Percentiles rank a stretch among this genome's conserved stretches.
Conservation (phyloP, 35 echinoderm and acorn worm species). For the Acanthaster planci region DNA sequence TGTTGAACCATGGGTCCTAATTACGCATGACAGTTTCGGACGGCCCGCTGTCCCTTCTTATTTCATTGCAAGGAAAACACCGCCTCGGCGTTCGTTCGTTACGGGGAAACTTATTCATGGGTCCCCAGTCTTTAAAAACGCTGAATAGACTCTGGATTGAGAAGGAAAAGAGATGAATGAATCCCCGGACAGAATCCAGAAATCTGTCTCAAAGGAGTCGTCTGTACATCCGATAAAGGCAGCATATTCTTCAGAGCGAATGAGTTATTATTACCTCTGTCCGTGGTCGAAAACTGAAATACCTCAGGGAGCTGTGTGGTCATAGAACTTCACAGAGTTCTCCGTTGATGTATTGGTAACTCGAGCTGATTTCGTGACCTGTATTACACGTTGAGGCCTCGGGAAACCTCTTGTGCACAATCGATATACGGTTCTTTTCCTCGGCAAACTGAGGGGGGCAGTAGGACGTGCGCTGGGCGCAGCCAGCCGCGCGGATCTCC, state of each 20-base stretch:
- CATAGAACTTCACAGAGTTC: not conserved
- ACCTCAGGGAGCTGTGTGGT: not conserved
- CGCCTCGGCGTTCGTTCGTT: too few species aligned
- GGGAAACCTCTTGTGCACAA: not conserved
- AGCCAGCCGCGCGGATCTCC: not conserved
- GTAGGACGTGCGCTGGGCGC: not conserved
- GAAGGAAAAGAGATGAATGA: too few species aligned
- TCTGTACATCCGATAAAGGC: not conserved
- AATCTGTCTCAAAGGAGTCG: not conserved
- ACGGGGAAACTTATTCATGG: too few species aligned
- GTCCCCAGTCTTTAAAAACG: too few species aligned
- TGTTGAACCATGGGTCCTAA: too few species aligned
- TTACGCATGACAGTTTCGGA: too few species aligned
- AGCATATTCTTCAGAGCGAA: not conserved
- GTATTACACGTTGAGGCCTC: constrained; percentile 21
- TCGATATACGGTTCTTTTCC: constrained; percentile 1
- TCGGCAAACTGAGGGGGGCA: not conserved
- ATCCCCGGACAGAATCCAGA: too few species aligned
- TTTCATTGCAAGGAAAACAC: too few species aligned
- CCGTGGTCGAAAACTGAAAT: not conserved
- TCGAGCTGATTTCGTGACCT: constrained; percentile 18
- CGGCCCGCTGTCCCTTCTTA: too few species aligned
- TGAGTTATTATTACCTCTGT: constrained; percentile 1
- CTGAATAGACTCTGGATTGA: too few species aligned
- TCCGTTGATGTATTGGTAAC: constrained; percentile 28